A percentile compares a stretch with the other conserved stretches of the same genome.
Conservation (phyloP, 2,113 vertebrate species). For the Odobenus rosmarus region DNA sequence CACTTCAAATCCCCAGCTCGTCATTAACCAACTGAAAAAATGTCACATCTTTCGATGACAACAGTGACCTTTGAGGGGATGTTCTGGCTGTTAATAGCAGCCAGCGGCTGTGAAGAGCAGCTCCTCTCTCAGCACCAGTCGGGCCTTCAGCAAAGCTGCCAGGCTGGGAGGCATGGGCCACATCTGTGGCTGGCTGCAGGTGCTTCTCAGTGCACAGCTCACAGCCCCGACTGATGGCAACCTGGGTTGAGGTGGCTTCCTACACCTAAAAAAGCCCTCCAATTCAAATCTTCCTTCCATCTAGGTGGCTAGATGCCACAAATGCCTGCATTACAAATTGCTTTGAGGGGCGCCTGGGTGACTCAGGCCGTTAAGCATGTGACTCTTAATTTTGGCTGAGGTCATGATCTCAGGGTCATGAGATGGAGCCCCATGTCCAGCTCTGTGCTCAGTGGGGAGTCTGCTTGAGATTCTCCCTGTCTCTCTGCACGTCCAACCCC, state of each 20-base stretch:
- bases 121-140: too few relatives aligned
- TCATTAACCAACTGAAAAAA: neutral
- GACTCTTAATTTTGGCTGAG: neutral
- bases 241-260: neutral
- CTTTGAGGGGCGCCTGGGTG: neutral
- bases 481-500: neutral
- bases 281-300: neutral
- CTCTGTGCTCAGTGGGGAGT: neutral
- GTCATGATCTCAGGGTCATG: neutral
- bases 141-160: neutral
- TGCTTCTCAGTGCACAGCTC: neutral
- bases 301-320: too few relatives aligned
- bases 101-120: rapidly evolving
- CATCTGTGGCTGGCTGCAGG: rapidly evolving
- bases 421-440: neutral
- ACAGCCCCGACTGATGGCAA: rapidly evolving
- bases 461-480: neutral
- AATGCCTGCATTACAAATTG: neutral
- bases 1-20: neutral
- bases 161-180: rapidly evolving
- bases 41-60: neutral
- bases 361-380: neutral
- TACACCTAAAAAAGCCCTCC: neutral
- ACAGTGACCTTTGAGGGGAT: neutral
- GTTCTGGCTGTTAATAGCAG: neutral